Percentiles rank a stretch among this genome's conserved stretches.
phyloP scores from a whole-genome alignment of 2,888 invertebrate genomes.

The Drosophila recens region DNA sequence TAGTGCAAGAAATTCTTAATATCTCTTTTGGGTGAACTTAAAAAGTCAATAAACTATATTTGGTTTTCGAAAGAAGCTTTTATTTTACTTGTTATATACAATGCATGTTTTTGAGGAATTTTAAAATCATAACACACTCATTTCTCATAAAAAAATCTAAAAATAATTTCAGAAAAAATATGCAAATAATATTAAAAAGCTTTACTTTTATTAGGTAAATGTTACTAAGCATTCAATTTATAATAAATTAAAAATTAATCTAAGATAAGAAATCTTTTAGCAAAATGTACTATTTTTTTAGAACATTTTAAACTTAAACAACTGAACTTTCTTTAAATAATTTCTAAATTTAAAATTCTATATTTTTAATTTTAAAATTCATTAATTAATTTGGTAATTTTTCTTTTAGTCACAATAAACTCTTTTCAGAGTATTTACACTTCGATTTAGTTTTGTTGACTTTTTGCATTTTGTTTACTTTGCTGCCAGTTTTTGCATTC shows the following conservation, averaged over 20 bases:
- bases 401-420: not conserved
- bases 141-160: too few species aligned
- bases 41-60: not conserved
- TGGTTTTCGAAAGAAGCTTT: not conserved
- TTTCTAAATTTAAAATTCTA: not conserved
- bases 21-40: not conserved
- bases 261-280: not conserved
- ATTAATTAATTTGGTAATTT: too few species aligned
- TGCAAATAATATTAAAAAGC: too few species aligned
- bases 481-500: conserved; percentile 48
- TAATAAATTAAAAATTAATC: too few species aligned
- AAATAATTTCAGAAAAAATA: too few species aligned
- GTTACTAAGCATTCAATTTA: too few species aligned
- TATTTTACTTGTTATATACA: too few species aligned
- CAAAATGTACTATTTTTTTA: not conserved
- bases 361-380: not conserved
- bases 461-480: conserved; percentile 46
- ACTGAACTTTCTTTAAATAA: not conserved
- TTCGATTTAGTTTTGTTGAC: conserved; percentile 9
- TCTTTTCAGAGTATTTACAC: conserved; percentile 26
- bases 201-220: too few species aligned
- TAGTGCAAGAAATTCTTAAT: not conserved
- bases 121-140: too few species aligned
- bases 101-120: too few species aligned
- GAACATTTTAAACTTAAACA: too few species aligned